Base-by-base conservation (phyloP, 2,113 vertebrate genomes). In the Crypturellus undulatus region DNA sequence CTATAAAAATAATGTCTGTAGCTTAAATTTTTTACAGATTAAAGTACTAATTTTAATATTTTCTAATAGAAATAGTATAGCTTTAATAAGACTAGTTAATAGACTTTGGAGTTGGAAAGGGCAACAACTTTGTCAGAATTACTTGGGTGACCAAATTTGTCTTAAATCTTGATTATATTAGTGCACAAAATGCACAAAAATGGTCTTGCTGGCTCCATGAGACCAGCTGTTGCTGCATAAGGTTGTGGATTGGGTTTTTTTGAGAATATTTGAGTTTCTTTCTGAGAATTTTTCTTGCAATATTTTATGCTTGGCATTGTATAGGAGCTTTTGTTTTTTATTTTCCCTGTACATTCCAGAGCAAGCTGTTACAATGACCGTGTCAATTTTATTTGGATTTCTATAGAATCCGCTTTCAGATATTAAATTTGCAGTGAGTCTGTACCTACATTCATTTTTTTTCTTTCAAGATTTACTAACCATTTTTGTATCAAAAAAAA, bases 21-120 rank as follows among this genome's bases (percentile, higher is more conserved):
- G 82, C 12, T 70, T 49, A 58, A 82, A 51, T 25, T 40, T 81
- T 45, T 72, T 58, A 36, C 10, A 52, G 40, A 49, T 71, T 40
- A 65, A 34, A 77, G 28, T 92, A 51, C 1, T 1, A 45, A 79
- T 92, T 54, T 83, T 80, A 43, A 67, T 75, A 28, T 16, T 67
- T 15, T 84, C 10, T 71, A 51, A 63, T 32, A 26, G 58, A 87
- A 75, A 70, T 25, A 40, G 51, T 3, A 69, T 47, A 28, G 34
- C 64, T 94, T 68, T 88, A 89, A 62, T 72, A 30, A 88, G 58
- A 89, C 40, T 64, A 78, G 24, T 89, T 94, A 40, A 96, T 45
- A 77, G 63, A 65, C 71, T 71, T 62, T 20, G 12, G 13, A 78
- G 60, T 90, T 85, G 87, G 62, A 90, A 96, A 92, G 52, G 76